A percentile compares a stretch with the other conserved stretches of the same genome.
phyloP scores from a whole-genome alignment of 2,888 invertebrate genomes.

The Ectemnius lituratus region DNA sequence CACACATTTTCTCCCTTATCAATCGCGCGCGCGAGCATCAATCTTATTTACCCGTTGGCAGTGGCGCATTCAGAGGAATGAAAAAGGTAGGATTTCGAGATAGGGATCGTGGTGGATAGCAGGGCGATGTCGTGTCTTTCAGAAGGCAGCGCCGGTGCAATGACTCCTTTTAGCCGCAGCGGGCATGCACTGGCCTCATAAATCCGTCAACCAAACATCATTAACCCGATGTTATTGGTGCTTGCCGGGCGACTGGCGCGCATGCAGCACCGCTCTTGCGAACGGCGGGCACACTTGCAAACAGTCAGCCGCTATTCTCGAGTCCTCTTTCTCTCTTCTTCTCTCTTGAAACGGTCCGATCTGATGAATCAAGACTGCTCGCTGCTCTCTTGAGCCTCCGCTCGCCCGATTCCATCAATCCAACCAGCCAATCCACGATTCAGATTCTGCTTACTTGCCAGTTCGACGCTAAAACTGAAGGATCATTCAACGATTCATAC shows the following conservation, averaged over 20 bases:
- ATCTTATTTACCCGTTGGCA: conserved; percentile 45
- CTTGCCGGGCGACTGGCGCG: conserved; percentile 61
- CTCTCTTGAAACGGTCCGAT: too few species aligned
- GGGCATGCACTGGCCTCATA: conserved; percentile 63
- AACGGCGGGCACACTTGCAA: conserved; percentile 50
- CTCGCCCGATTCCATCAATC: conserved; percentile 43
- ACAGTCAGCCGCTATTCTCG: conserved; percentile 61
- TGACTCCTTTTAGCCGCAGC: conserved; percentile 57
- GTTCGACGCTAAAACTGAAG: conserved; percentile 32
- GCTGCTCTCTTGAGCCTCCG: conserved; percentile 31
- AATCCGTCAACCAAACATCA: conserved; percentile 68
- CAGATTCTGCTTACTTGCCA: background rate
- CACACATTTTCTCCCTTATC: conserved; percentile 55
- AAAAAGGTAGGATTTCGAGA: conserved; percentile 54
- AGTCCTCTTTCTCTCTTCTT: conserved; percentile 15
- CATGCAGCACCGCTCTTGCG: background rate
- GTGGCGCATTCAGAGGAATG: conserved; percentile 31
- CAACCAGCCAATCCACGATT: conserved; percentile 28
- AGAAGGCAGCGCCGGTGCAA: conserved; percentile 53
- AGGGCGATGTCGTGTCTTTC: conserved; percentile 55
- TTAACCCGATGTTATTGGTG: conserved; percentile 66
- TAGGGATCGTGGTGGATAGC: conserved; percentile 58
- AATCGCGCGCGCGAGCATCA: conserved; percentile 50
- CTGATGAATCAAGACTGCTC: conserved; percentile 59
- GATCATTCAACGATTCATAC: conserved; percentile 22